Percentiles rank a stretch among this genome's conserved stretches.
Evolutionary conservation across 2,113 vertebrate species (phyloP).

Genomic region (Onychostruthus taczanowskii): DNA sequence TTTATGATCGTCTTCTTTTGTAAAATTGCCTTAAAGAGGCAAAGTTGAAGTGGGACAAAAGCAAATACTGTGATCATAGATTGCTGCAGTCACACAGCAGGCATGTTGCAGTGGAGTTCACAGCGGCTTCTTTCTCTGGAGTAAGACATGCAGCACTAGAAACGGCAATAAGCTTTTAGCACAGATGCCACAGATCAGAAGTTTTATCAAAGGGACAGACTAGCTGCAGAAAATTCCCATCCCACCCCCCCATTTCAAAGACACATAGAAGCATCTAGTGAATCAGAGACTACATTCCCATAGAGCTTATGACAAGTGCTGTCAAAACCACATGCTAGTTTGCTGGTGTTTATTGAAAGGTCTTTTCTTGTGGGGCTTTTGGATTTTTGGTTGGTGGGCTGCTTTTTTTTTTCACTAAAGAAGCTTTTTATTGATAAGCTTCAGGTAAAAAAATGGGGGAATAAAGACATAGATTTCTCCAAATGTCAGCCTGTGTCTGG

Average conservation of each 20-base stretch:
- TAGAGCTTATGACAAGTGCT: background rate
- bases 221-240: background rate
- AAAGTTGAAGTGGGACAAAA: background rate
- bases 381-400: background rate
- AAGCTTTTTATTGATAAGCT: background rate
- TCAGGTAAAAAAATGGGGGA: background rate
- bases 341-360: background rate
- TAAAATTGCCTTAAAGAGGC: background rate
- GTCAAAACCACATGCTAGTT: background rate
- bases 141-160: background rate
- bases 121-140: background rate
- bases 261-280: background rate
- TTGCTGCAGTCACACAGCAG: background rate
- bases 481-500: background rate
- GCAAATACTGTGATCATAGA: background rate
- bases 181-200: background rate
- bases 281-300: background rate
- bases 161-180: background rate
- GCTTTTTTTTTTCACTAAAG: background rate
- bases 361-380: background rate
- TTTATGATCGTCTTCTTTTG: background rate
- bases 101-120: fast-evolving
- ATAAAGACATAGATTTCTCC: background rate
- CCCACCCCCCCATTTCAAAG: background rate
- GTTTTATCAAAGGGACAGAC: conserved; percentile 1